phyloP scores from a whole-genome alignment of 1,140 invertebrate genomes.

The Tetramorium alpestre region DNA sequence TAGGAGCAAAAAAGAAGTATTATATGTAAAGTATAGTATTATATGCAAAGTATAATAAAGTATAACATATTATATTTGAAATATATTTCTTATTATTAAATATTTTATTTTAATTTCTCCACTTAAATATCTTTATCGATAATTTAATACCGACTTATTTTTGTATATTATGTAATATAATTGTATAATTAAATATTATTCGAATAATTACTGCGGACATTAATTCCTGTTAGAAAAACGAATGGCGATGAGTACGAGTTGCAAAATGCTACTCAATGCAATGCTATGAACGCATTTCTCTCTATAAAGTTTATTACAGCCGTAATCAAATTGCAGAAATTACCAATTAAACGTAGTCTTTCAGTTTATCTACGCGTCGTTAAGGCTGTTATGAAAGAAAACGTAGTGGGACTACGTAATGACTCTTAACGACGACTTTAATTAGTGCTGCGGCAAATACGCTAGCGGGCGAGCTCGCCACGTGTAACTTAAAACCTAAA shows the following conservation, averaged over 20 bases:
- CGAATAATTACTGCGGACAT: not conserved
- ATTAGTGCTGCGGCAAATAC: slow-evolving; percentile 35
- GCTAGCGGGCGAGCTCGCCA: not conserved
- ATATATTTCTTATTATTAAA: slow-evolving; percentile 1
- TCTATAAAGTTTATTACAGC: slow-evolving; percentile 25
- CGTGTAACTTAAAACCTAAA: slow-evolving; percentile 54
- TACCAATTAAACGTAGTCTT: slow-evolving; percentile 57
- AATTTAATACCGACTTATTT: not conserved
- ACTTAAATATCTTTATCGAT: not conserved
- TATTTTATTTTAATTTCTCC: not conserved
- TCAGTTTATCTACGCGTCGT: slow-evolving; percentile 33
- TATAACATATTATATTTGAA: not conserved
- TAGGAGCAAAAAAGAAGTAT: not conserved
- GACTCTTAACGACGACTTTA: slow-evolving; percentile 64
- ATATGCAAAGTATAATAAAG: not conserved
- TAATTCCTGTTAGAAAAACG: not conserved
- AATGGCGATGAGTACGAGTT: not conserved
- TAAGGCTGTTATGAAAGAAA: slow-evolving; percentile 55
- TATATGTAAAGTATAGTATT: not conserved
- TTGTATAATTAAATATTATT: not conserved
- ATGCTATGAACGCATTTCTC: not conserved
- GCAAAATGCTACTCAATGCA: not conserved
- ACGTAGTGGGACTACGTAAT: slow-evolving; percentile 43
- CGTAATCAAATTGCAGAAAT: slow-evolving; percentile 37
- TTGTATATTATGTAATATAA: not conserved